Percentiles rank a stretch among this genome's conserved stretches.
Evolutionary conservation across 2,797 vertebrate genomes (phyloP).

Genomic region (Microchirus variegatus): DNA sequence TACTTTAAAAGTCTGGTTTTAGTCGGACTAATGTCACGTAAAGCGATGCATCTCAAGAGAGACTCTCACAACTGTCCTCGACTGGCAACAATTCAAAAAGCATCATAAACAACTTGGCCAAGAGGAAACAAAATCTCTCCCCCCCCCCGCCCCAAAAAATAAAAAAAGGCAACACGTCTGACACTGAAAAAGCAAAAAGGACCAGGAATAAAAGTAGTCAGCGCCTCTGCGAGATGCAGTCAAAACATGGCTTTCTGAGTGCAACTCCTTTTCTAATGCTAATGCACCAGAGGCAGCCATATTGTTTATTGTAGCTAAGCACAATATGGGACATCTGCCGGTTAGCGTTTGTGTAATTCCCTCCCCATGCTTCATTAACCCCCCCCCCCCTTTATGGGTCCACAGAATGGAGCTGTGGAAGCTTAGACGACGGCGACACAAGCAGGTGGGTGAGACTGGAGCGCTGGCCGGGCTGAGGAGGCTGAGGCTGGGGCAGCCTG

Average conservation of each 20-base stretch:
- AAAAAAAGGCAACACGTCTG: conserved; percentile 56
- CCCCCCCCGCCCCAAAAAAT: too few species aligned
- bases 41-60: not conserved
- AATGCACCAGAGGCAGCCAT: conserved; percentile 83
- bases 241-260: conserved; percentile 82
- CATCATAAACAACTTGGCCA: conserved; percentile 23
- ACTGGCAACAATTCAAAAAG: conserved; percentile 37
- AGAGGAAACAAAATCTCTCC: conserved; percentile 39
- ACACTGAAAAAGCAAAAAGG: conserved; percentile 46
- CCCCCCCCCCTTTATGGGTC: conserved; percentile 83
- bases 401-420: conserved; percentile 83
- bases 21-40: too few species aligned
- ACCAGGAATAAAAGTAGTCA: conserved; percentile 53
- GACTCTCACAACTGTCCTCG: conserved; percentile 35
- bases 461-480: conserved; percentile 60
- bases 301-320: conserved; percentile 84
- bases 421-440: conserved; percentile 51
- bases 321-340: conserved; percentile 88
- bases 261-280: conserved; percentile 82
- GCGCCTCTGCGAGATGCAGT: conserved; percentile 71
- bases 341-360: conserved; percentile 86
- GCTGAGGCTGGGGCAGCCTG: conserved; percentile 57
- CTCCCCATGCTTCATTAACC: conserved; percentile 91
- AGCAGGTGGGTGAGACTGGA: conserved; percentile 69
- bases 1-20: too few species aligned